Evolutionary conservation across 2,797 vertebrate species (phyloP).

Genomic region (Stomatorhinus walkeri): DNA sequence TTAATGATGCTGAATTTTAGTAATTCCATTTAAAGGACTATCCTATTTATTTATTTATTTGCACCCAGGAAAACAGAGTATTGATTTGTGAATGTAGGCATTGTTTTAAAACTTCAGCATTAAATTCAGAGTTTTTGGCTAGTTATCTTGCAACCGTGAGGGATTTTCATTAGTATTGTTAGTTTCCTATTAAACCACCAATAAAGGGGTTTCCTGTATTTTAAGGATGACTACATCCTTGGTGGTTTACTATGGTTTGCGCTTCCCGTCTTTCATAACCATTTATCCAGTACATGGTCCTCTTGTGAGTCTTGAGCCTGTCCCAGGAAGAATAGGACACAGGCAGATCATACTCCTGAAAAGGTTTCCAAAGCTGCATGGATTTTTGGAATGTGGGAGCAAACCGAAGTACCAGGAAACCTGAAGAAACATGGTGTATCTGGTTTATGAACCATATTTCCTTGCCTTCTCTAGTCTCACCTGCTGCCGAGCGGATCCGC

Average conservation of each 20-base stretch:
- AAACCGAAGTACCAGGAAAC: neutral
- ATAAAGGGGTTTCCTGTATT: neutral
- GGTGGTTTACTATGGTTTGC: neutral
- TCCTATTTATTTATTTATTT: neutral
- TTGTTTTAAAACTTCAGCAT: neutral
- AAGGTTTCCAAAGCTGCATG: neutral
- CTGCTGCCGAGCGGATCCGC: conserved; percentile 84
- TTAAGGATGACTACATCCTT: neutral
- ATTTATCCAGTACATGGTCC: neutral
- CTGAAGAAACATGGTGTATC: neutral
- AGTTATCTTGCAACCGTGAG: neutral
- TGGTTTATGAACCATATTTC: conserved; percentile 55
- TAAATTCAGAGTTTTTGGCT: neutral
- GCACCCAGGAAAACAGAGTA: neutral
- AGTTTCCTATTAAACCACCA: neutral
- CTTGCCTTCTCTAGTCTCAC: conserved; percentile 77
- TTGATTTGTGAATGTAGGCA: neutral
- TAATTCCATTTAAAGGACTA: neutral
- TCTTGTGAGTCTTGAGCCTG: neutral
- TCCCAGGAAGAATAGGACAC: neutral
- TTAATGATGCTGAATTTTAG: neutral
- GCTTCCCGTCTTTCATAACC: neutral
- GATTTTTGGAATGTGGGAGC: neutral
- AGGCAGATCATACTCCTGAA: neutral
- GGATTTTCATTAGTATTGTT: neutral